Base-by-base conservation (phyloP, 2,888 invertebrate genomes). In the Microctonus aethiopoides region DNA sequence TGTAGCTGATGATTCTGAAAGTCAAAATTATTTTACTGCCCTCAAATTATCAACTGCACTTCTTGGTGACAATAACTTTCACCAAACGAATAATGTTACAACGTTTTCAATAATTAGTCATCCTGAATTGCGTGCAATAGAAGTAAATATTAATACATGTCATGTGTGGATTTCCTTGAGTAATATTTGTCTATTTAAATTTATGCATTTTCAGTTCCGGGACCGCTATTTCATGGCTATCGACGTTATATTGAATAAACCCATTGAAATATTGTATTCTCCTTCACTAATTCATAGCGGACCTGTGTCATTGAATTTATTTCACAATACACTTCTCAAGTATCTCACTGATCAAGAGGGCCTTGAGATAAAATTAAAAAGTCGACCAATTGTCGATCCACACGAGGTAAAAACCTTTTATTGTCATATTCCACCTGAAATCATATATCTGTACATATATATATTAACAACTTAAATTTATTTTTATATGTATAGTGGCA, bases 211-310 rank as follows among this genome's bases (percentile, higher is more conserved):
- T 20, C 46, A 78, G 77, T 72, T 77, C 34, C 73, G 70, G 24
- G 75, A 76, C 69, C 72, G 71, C 34, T 77, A 76, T 34, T 74
- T 77, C 59, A 71, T 77, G 71, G 71, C 75, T 2, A 57, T 77
- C 22, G 76, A 78, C 39, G 67, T 76, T 22, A 41, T 69, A 0
- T 10, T 65, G 24, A 56, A 68, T 29, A 46, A 65, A 13, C 10
- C 26, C 52, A 65, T 75, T 16, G 59, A 69, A 36, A 64, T 77
- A 2, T 68, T 74, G 70, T 74, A 78, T 63, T 77, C 77, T 1
- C 70, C 76, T 5, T 67, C 69, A 10, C 68, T 75, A 29, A 22
- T 72, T 11, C 76, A 77, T 39, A 77, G 78, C 56, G 74, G 76
- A 9, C 78, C 78, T 11, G 71, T 77, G 26, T 70, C 77, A 24